Percentiles rank a stretch among this genome's conserved stretches.
Evolutionary conservation across 35 echinoderm and acorn worm species (phyloP).

Genomic region (Ophiothrix spiculata): DNA sequence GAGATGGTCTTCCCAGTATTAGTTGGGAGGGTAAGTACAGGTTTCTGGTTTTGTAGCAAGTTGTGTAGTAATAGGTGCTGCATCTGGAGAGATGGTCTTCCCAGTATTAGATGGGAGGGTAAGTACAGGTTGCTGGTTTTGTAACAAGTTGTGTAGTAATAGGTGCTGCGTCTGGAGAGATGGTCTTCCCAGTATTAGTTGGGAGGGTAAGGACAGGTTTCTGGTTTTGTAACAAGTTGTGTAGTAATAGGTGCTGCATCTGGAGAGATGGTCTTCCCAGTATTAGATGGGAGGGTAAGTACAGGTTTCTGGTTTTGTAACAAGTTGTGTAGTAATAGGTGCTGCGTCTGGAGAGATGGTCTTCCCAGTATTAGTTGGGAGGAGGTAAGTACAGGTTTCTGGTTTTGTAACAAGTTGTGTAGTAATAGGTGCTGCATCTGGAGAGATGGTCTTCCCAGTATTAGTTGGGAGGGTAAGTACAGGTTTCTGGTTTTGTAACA

Average conservation of each 20-base stretch:
- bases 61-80: background rate
- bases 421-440: slow-evolving; percentile 90
- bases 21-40: slow-evolving; percentile 78
- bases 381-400: too few relatives aligned
- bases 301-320: slow-evolving; percentile 86
- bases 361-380: slow-evolving; percentile 89
- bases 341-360: slow-evolving; percentile 95
- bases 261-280: slow-evolving; percentile 97
- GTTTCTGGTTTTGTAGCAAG: background rate
- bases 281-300: slow-evolving; percentile 89
- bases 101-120: background rate
- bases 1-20: slow-evolving; percentile 97
- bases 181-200: slow-evolving; percentile 91
- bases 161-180: slow-evolving; percentile 92
- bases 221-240: slow-evolving; percentile 93
- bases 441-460: slow-evolving; percentile 97
- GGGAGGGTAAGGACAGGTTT: slow-evolving; percentile 87
- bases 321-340: slow-evolving; percentile 89
- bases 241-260: slow-evolving; percentile 91
- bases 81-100: background rate
- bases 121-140: slow-evolving; percentile 43
- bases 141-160: slow-evolving; percentile 95
- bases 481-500: slow-evolving; percentile 88
- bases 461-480: slow-evolving; percentile 88
- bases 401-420: slow-evolving; percentile 94